Percentiles rank a stretch among this genome's conserved stretches.
Evolutionary conservation across 2,797 vertebrate genomes (phyloP).

Genomic region (Takifugu rubripes): DNA sequence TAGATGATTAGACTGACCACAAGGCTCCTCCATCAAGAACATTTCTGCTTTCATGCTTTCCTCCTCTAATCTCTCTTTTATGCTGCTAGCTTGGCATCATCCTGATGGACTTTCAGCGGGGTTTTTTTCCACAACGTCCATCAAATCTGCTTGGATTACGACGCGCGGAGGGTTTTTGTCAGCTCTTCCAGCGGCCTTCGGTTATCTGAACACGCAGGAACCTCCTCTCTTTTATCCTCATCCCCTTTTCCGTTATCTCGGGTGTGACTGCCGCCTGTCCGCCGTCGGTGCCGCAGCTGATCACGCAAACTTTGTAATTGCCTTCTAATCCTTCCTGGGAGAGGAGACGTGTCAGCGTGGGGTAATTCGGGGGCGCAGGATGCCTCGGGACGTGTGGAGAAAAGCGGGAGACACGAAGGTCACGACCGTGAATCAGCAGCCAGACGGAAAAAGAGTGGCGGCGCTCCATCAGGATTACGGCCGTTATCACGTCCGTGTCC

Average conservation of each 20-base stretch:
- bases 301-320: conserved; percentile 58
- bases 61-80: too few species aligned
- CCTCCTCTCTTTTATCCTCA: conserved; percentile 15
- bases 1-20: background rate
- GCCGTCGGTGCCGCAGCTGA: conserved; percentile 34
- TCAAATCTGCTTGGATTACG: conserved; percentile 10
- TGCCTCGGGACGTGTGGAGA: conserved; percentile 18
- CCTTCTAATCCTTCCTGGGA: conserved; percentile 47
- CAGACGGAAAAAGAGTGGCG: conserved; percentile 1
- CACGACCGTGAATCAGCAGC: conserved; percentile 23
- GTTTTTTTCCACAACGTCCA: too few species aligned
- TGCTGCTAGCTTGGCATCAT: too few species aligned
- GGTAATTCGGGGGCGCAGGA: conserved; percentile 30
- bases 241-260: conserved; percentile 26
- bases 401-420: conserved; percentile 28
- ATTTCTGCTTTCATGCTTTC: too few species aligned
- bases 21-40: too few species aligned
- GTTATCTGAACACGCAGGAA: conserved; percentile 9
- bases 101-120: too few species aligned
- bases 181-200: too few species aligned
- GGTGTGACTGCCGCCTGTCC: conserved; percentile 29
- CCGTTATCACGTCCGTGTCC: background rate
- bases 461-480: background rate
- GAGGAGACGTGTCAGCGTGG: conserved; percentile 37
- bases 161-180: background rate